Evolutionary conservation across 1,140 invertebrate genomes (phyloP), one percentile per base, ranked within the genome.

Genomic region (Antheraea pernyi): DNA sequence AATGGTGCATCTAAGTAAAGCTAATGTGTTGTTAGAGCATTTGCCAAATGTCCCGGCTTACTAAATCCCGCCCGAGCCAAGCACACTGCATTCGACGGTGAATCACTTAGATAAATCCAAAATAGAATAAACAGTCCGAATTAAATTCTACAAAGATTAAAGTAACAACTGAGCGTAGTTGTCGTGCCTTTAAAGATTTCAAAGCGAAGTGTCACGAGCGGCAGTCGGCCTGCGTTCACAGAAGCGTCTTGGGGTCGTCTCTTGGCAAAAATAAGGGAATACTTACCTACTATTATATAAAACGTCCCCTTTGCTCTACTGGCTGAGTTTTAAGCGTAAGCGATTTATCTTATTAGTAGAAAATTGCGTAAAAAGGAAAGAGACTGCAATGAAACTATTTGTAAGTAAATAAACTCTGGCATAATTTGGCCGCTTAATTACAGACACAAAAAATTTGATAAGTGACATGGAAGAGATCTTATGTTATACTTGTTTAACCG

Each of bases 241-340:
- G 60, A 61, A 22, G 19, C 60, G 60, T 63, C 63, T 59, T 46
- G 58, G 46, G 60, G 59, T 37, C 59, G 68, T 67, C 68, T 37
- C 60, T 64, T 53, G 39, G 68, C 61, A 73, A 73, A 73, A 70
- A 73, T 70, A 73, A 68, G 61, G 48, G 65, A 70, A 65, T 53
- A 37, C 63, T 68, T 65, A 60, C 16, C 48, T 67, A 70, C 46
- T 67, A 65, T 67, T 70, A 73, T 61, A 68, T 67, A 60, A 70
- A 67, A 70, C 68, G 70, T 73, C 67, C 19, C 19, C 48, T 11
- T 36, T 66, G 16, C 6, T 39, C 66, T 53, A n/a, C n/a, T 30
- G 71, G 11, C 13, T 0, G 58, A 69, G 64, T 59, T 42, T 0
- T n/a, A 39, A 69, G 64, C 63, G 67, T 18, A 8, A 61, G 39